These are phyloP conservation scores for Indri indri DNA, from an alignment of 2,113 vertebrate genomes.

Conservation along the genomic window DNA sequence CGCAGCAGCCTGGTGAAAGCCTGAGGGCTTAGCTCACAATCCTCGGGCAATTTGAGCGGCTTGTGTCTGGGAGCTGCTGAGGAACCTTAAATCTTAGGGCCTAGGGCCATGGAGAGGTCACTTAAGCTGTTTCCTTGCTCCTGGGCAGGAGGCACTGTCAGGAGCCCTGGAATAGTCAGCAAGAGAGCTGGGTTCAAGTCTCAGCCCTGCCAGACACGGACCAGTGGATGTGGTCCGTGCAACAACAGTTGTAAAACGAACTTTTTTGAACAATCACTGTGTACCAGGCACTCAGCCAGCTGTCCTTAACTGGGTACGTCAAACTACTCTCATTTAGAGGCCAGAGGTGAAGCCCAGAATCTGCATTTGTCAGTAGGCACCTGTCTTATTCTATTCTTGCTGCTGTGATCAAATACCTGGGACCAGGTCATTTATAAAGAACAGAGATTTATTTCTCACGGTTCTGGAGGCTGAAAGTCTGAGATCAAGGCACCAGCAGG, in stretches of 20 bases:
- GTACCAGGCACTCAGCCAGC: background rate
- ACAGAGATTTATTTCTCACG: background rate
- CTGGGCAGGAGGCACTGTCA: background rate
- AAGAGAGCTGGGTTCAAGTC: background rate
- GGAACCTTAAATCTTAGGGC: background rate
- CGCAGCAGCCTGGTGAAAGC: constrained; percentile 41
- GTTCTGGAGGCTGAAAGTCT: background rate
- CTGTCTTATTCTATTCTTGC: background rate
- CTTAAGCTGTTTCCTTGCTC: background rate
- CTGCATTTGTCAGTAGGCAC: background rate
- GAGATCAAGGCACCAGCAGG: background rate
- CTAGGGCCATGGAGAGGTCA: background rate
- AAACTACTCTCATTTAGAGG: background rate
- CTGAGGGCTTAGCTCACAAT: constrained; percentile 54
- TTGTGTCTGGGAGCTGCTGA: constrained; percentile 22
- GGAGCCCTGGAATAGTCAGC: background rate
- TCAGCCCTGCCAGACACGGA: background rate
- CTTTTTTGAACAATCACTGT: background rate
- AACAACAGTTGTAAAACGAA: background rate
- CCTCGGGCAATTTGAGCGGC: constrained; percentile 6
- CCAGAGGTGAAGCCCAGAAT: background rate
- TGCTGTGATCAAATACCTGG: background rate
- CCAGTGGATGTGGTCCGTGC: background rate
- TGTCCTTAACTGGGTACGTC: background rate
- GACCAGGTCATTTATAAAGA: background rate